Conservation (phyloP, 2,888 invertebrate genomes). For the Plagiodera versicolora region DNA sequence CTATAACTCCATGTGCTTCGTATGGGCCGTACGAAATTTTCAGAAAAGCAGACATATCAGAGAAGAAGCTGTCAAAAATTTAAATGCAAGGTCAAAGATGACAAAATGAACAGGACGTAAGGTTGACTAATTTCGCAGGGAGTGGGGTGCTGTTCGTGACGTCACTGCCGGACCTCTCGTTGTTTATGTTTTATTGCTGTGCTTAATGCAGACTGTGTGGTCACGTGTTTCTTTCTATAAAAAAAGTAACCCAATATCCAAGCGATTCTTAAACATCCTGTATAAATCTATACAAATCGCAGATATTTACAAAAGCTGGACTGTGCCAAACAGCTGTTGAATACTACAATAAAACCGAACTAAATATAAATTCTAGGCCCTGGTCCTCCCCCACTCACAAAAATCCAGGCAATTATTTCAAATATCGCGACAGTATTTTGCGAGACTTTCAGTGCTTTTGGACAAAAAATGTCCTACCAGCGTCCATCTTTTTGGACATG, state of each 20-base stretch:
- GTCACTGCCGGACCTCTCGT: too few species aligned
- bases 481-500: slow-evolving; percentile 67
- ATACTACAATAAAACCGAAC: slow-evolving; percentile 45
- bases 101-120: background rate
- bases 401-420: slow-evolving; percentile 45
- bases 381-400: slow-evolving; percentile 48
- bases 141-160: too few species aligned
- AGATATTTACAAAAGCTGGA: slow-evolving; percentile 23
- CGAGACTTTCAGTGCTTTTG: slow-evolving; percentile 42
- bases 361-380: slow-evolving; percentile 51
- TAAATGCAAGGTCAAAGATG: background rate
- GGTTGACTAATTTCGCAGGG: too few species aligned
- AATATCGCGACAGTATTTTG: slow-evolving; percentile 42
- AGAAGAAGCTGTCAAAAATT: too few species aligned
- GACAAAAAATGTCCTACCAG: slow-evolving; percentile 60
- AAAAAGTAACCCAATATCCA: too few species aligned
- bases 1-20: slow-evolving; percentile 45
- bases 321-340: slow-evolving; percentile 45
- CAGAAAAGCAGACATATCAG: slow-evolving; percentile 24
- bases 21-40: slow-evolving; percentile 49
- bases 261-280: too few species aligned
- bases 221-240: too few species aligned
- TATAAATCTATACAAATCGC: slow-evolving; percentile 9
- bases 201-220: too few species aligned
- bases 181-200: too few species aligned